These are phyloP conservation scores for Spisula solida DNA, from an alignment of 2,888 invertebrate genomes.

Conservation along the genomic window DNA sequence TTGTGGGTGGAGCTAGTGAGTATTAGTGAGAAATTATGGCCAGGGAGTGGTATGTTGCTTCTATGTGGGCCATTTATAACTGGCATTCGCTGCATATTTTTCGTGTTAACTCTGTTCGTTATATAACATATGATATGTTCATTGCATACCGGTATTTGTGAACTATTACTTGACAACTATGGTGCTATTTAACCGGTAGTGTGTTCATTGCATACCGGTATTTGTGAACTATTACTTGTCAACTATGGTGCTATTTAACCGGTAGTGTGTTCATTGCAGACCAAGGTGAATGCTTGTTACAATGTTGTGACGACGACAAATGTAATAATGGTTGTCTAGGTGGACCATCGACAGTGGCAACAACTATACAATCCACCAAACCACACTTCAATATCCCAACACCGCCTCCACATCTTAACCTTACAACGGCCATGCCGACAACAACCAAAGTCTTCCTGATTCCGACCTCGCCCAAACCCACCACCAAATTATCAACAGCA, in stretches of 20 bases:
- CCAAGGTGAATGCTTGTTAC: constrained; percentile 21
- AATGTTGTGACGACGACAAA: constrained; percentile 25
- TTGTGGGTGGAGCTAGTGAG: no score
- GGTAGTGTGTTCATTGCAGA: background rate
- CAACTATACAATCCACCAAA: background rate
- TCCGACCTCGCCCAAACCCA: background rate
- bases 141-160: constrained; percentile 3
- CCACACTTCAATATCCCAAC: background rate
- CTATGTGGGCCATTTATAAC: no score
- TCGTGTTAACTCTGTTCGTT: no score
- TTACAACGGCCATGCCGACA: background rate
- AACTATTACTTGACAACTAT: no score
- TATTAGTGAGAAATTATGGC: no score
- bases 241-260: no score
- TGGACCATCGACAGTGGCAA: background rate
- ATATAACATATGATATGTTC: no score
- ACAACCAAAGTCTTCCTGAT: background rate
- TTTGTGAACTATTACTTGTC: no score
- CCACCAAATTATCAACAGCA: background rate
- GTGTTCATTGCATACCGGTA: background rate
- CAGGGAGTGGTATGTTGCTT: no score
- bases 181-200: no score
- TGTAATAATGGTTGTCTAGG: constrained; percentile 26
- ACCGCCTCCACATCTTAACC: background rate
- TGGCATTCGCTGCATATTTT: no score